phyloP scores from a whole-genome alignment of 2,113 vertebrate species.

The Megaleporinus macrocephalus region DNA sequence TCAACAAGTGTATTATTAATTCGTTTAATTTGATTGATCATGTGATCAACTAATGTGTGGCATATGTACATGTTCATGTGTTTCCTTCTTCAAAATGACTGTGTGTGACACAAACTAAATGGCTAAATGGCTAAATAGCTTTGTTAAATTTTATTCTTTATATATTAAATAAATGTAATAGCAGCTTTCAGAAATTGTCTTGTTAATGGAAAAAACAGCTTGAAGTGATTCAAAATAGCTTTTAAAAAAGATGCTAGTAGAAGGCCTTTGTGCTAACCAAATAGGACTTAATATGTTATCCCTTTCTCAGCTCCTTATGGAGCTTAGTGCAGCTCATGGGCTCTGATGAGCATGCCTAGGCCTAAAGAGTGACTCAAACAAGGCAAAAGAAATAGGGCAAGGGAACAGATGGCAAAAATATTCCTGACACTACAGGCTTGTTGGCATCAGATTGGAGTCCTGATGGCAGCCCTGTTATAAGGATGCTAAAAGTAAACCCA shows the following conservation, averaged over 20 bases:
- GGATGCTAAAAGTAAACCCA: constrained; percentile 36
- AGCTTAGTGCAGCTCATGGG: constrained; percentile 17
- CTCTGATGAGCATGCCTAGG: background rate
- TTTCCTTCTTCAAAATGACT: no score
- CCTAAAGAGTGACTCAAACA: constrained; percentile 33
- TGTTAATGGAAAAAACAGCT: no score
- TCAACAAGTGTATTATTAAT: no score
- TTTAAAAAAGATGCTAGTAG: background rate
- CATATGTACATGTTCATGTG: no score
- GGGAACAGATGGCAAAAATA: constrained; percentile 57
- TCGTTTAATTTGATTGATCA: no score
- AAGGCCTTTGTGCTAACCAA: background rate
- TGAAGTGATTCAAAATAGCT: no score
- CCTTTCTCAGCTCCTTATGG: background rate
- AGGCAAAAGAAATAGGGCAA: constrained; percentile 44
- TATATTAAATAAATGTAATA: no score
- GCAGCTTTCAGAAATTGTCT: no score
- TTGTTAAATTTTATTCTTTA: no score
- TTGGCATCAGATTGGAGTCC: constrained; percentile 50
- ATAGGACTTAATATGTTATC: constrained; percentile 5
- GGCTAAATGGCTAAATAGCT: no score
- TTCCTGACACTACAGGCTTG: constrained; percentile 52
- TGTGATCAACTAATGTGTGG: no score
- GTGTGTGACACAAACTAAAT: no score
- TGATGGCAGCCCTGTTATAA: constrained; percentile 46